Evolutionary conservation across 2,888 invertebrate genomes (phyloP).

Genomic region (Drosophila meridiana): DNA sequence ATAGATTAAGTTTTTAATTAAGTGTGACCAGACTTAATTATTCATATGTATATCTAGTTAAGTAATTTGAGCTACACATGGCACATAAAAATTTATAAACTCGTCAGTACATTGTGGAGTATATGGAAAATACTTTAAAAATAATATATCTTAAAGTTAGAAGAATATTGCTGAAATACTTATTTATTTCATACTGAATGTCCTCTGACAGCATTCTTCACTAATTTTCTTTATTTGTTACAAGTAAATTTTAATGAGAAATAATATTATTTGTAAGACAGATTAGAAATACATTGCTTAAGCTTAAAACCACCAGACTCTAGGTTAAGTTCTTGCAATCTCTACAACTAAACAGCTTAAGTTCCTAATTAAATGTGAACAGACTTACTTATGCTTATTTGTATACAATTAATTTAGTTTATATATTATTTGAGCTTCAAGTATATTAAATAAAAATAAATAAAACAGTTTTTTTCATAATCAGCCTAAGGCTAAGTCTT

Average conservation of each 20-base stretch:
- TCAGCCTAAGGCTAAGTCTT: not conserved
- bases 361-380: not conserved
- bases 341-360: not conserved
- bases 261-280: not conserved
- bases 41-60: not conserved
- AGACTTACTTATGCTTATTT: not conserved
- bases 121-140: too few relatives aligned
- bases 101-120: too few relatives aligned
- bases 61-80: not conserved
- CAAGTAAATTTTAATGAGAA: not conserved
- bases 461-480: not conserved
- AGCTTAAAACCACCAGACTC: too few relatives aligned
- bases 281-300: too few relatives aligned
- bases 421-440: not conserved
- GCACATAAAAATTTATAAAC: too few relatives aligned
- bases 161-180: not conserved
- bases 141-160: too few relatives aligned
- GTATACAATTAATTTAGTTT: not conserved
- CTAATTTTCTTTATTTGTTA: too few relatives aligned
- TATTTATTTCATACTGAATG: not conserved
- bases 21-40: not conserved
- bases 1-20: not conserved
- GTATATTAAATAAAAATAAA: not conserved
- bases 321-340: not conserved
- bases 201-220: too few relatives aligned